A percentile compares a stretch with the other conserved stretches of the same genome.
These are phyloP conservation scores for Pristionchus entomophagus DNA, from an alignment of 2,888 invertebrate genomes.

Conservation along the genomic window DNA sequence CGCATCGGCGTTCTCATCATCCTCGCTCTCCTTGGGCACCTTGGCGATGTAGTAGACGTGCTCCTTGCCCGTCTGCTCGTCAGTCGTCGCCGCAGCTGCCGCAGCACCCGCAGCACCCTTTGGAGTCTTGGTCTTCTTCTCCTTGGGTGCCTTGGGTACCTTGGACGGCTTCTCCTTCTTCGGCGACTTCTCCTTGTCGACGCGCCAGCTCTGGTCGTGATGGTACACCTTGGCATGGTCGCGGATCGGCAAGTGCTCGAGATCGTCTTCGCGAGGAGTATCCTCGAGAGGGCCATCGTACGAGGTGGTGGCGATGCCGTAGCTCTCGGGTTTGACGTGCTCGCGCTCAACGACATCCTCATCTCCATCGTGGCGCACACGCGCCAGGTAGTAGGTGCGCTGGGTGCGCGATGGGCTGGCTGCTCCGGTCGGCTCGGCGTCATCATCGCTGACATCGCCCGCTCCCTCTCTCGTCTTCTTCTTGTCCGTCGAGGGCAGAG, in stretches of 20 bases:
- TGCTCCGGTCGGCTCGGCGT: neutral
- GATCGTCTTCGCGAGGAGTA: conserved; percentile 33
- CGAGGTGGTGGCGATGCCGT: conserved; percentile 33
- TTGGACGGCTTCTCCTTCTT: conserved; percentile 40
- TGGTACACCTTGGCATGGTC: conserved; percentile 37
- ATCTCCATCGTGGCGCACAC: conserved; percentile 31
- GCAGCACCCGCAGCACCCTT: conserved; percentile 31
- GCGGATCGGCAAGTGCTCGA: conserved; percentile 13
- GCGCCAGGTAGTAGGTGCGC: conserved; percentile 30
- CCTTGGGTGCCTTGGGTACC: conserved; percentile 37
- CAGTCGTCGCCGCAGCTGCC: neutral
- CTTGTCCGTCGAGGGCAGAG: conserved; percentile 13
- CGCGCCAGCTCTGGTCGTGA: conserved; percentile 21
- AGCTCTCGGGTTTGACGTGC: conserved; percentile 34
- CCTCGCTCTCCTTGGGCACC: conserved; percentile 39
- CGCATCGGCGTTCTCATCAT: conserved; percentile 3
- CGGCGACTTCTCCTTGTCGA: conserved; percentile 37
- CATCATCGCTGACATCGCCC: neutral
- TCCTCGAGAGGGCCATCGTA: conserved; percentile 39
- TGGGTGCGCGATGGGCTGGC: conserved; percentile 20
- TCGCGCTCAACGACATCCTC: conserved; percentile 33
- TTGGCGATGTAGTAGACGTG: conserved; percentile 42
- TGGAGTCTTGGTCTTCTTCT: conserved; percentile 12
- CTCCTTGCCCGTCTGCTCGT: conserved; percentile 4
- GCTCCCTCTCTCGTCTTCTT: neutral